A percentile compares a stretch with the other conserved stretches of the same genome.
phyloP scores from a whole-genome alignment of 2,797 vertebrate species.

The Euthynnus affinis region DNA sequence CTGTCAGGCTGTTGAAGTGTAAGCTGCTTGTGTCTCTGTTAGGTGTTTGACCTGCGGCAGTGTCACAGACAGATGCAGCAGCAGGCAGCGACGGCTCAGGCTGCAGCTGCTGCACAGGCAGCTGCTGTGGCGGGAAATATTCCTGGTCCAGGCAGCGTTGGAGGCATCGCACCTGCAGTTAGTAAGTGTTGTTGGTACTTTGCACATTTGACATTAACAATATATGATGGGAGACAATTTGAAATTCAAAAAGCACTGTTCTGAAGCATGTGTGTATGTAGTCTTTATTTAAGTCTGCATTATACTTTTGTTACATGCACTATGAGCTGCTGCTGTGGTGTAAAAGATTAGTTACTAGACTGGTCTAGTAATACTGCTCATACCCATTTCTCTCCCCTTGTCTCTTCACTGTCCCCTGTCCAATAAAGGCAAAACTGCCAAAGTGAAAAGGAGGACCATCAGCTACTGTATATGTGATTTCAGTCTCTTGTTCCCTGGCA shows the following conservation, averaged over 20 bases:
- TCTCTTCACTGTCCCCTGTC: background rate
- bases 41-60: conserved; percentile 88
- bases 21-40: conserved; percentile 18
- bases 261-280: no score
- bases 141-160: conserved; percentile 87
- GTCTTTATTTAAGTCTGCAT: no score
- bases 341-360: no score
- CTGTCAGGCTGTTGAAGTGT: background rate
- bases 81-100: conserved; percentile 87
- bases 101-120: conserved; percentile 84
- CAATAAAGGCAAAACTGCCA: no score
- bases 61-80: conserved; percentile 90
- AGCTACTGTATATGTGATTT: background rate
- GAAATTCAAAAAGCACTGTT: background rate
- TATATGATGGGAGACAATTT: rapidly evolving
- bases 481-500: conserved; percentile 22
- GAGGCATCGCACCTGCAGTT: conserved; percentile 87
- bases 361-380: no score
- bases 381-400: no score
- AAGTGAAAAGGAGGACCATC: background rate
- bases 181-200: conserved; percentile 79
- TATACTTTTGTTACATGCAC: no score
- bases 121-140: conserved; percentile 87
- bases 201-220: background rate
- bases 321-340: no score